These are phyloP conservation scores for Toxonevra muliebris DNA, from an alignment of 2,888 invertebrate species.

Conservation along the genomic window DNA sequence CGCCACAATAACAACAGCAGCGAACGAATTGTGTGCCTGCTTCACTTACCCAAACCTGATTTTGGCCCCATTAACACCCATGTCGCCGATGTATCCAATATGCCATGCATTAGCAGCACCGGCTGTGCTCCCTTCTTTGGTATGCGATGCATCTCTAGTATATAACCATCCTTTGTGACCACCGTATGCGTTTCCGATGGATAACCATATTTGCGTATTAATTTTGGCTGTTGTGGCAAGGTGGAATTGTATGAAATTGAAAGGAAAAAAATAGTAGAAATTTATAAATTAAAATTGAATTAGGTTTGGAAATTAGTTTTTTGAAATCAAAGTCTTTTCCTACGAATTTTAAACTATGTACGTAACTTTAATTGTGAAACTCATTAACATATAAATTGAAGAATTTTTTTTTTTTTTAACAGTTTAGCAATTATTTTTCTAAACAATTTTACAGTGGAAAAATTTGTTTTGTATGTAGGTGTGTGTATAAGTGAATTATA, in stretches of 20 bases:
- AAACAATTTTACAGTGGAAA: constrained; percentile 27
- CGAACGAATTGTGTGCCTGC: background rate
- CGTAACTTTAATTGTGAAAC: too few species aligned
- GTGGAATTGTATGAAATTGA: too few species aligned
- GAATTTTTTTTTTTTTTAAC: too few species aligned
- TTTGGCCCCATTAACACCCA: constrained; percentile 79
- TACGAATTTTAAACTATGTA: too few species aligned
- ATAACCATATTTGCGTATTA: constrained; percentile 73
- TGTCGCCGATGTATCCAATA: constrained; percentile 77
- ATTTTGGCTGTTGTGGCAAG: constrained; percentile 64
- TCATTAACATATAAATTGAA: too few species aligned
- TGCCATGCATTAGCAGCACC: constrained; percentile 75
- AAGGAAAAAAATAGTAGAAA: too few species aligned
- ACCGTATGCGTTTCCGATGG: constrained; percentile 73
- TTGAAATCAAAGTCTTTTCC: too few species aligned
- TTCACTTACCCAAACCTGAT: constrained; percentile 70
- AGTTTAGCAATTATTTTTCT: too few species aligned
- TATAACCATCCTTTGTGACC: constrained; percentile 81
- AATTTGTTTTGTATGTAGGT: constrained; percentile 26
- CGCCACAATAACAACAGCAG: background rate
- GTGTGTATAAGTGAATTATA: too few species aligned
- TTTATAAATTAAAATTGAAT: too few species aligned
- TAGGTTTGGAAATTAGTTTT: too few species aligned
- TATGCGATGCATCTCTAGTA: constrained; percentile 80
- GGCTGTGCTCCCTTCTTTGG: constrained; percentile 68